Conservation (phyloP, 1,140 invertebrate species). For the Tribolium castaneum region DNA sequence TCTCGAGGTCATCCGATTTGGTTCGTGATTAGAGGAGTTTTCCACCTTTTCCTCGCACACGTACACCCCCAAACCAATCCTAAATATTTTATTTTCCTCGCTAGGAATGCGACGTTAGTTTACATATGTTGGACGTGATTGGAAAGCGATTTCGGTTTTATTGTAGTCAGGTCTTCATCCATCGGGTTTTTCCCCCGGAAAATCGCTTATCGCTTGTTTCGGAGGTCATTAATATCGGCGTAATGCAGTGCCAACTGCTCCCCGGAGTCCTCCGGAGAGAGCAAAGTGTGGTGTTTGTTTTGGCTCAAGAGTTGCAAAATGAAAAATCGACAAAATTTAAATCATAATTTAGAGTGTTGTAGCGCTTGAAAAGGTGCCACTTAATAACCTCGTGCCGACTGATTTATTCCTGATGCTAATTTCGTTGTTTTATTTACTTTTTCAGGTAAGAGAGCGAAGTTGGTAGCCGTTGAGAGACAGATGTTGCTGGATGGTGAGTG, state of each 20-base stretch:
- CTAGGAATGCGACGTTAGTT: constrained; percentile 55
- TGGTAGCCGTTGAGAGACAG: constrained; percentile 51
- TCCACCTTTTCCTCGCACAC: not conserved
- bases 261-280: not conserved
- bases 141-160: constrained; percentile 52
- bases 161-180: constrained; percentile 37
- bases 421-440: constrained; percentile 43
- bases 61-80: constrained; percentile 37
- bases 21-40: not conserved
- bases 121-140: constrained; percentile 60
- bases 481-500: constrained; percentile 53
- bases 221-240: not conserved
- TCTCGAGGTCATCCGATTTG: not conserved
- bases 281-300: not conserved
- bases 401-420: constrained; percentile 47
- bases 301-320: not conserved
- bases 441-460: constrained; percentile 53
- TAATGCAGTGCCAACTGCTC: not conserved
- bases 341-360: constrained; percentile 19
- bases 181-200: not conserved
- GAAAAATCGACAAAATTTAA: constrained; percentile 6
- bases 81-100: constrained; percentile 58
- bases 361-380: constrained; percentile 4
- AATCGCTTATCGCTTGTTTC: not conserved
- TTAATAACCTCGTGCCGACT: constrained; percentile 36